A percentile compares a stretch with the other conserved stretches of the same genome.
Evolutionary conservation across 2,113 vertebrate species (phyloP).

Genomic region (Toxotes chatareus): DNA sequence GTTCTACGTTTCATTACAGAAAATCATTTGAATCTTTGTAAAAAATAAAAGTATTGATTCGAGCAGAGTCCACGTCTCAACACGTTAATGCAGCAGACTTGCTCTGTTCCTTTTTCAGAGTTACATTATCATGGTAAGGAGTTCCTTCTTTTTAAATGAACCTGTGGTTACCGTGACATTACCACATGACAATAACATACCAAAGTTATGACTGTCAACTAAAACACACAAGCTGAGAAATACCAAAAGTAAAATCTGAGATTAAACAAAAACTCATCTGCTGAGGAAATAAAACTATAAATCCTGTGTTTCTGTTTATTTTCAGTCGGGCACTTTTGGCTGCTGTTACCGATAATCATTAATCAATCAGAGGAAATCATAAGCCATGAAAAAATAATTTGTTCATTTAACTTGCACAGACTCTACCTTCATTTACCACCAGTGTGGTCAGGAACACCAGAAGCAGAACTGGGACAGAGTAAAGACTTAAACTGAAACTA

Average conservation of each 20-base stretch:
- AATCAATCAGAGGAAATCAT: no score
- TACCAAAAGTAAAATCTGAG: background rate
- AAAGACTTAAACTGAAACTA: conserved; percentile 21
- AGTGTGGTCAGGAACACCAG: conserved; percentile 18
- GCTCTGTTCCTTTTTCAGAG: conserved; percentile 17
- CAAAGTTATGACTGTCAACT: conserved; percentile 32
- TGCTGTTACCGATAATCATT: no score
- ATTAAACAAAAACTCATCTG: background rate
- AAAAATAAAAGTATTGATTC: no score
- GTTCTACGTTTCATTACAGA: no score
- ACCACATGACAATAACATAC: conserved; percentile 54
- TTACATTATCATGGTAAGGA: conserved; percentile 39
- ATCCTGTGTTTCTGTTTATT: background rate
- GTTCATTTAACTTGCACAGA: no score
- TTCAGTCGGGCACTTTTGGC: no score
- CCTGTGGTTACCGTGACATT: conserved; percentile 39
- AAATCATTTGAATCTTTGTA: no score
- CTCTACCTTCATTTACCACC: background rate
- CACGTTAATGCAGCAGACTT: background rate
- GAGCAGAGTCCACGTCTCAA: no score
- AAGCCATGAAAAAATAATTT: no score
- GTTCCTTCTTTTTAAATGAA: conserved; percentile 51
- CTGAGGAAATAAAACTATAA: background rate
- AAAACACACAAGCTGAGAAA: background rate
- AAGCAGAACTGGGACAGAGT: conserved; percentile 49